Conservation (phyloP, 2,113 vertebrate species). For the Echinops telfairi region DNA sequence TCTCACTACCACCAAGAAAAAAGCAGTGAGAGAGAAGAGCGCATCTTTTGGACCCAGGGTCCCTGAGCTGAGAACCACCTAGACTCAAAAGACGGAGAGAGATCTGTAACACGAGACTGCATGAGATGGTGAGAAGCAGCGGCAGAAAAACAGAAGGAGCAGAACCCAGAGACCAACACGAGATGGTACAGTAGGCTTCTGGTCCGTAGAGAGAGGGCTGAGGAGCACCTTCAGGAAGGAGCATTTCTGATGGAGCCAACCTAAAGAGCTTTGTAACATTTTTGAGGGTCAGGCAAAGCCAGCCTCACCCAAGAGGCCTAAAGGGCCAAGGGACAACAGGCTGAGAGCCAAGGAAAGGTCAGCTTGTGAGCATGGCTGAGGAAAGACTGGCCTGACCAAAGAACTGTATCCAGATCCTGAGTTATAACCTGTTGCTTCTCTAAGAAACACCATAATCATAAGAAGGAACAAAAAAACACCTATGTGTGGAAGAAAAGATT, state of each 20-base stretch:
- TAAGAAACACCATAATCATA: not conserved
- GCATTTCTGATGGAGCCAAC: not conserved
- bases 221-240: not conserved
- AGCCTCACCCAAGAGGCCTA: not conserved
- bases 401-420: not conserved
- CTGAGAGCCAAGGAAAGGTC: not conserved
- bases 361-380: not conserved
- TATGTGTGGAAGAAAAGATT: too few relatives aligned
- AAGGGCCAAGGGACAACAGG: too few relatives aligned
- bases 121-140: not conserved
- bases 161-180: not conserved
- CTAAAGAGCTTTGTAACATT: not conserved
- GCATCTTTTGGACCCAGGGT: not conserved
- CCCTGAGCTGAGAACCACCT: not conserved
- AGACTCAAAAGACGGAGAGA: not conserved
- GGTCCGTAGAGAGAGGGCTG: not conserved
- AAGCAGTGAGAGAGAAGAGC: not conserved
- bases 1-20: not conserved
- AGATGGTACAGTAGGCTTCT: not conserved
- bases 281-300: not conserved
- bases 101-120: not conserved
- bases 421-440: not conserved
- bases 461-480: too few relatives aligned
- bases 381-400: not conserved
- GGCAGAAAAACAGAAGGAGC: not conserved